Evolutionary conservation across 2,888 invertebrate species (phyloP).

Genomic region (Oxycera nigricornis): DNA sequence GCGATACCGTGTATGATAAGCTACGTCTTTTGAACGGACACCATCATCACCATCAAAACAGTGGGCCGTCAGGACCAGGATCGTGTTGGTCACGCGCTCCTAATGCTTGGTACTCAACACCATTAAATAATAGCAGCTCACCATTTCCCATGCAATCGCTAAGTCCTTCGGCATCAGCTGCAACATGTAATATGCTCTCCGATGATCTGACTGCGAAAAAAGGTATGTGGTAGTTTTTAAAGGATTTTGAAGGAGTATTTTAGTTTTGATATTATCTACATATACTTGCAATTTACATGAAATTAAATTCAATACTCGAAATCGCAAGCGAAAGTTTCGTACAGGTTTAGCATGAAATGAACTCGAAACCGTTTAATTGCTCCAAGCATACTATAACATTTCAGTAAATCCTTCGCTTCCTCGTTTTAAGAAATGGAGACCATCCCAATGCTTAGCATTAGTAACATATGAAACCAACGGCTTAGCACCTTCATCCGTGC

Average conservation of each 20-base stretch:
- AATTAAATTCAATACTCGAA: no score
- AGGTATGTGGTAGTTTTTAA: conserved; percentile 43
- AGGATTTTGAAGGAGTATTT: not conserved
- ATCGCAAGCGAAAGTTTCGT: no score
- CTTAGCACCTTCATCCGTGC: no score
- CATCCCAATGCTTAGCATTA: no score
- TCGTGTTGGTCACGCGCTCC: conserved; percentile 55
- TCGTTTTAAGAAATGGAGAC: no score
- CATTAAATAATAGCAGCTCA: conserved; percentile 53
- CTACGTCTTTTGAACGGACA: conserved; percentile 55
- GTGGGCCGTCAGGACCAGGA: conserved; percentile 44
- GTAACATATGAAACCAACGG: no score
- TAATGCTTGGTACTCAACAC: conserved; percentile 58
- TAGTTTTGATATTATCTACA: no score
- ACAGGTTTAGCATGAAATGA: no score
- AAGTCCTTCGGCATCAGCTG: conserved; percentile 46
- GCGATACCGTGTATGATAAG: conserved; percentile 57
- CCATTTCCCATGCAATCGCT: conserved; percentile 51
- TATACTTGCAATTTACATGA: no score
- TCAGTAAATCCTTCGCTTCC: no score
- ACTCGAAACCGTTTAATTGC: no score
- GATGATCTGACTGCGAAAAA: conserved; percentile 48
- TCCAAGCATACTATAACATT: no score
- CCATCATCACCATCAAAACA: conserved; percentile 50
- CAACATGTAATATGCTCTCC: conserved; percentile 43